Base-by-base conservation (phyloP, 2,888 invertebrate genomes). In the Entomobrya multifasciata region DNA sequence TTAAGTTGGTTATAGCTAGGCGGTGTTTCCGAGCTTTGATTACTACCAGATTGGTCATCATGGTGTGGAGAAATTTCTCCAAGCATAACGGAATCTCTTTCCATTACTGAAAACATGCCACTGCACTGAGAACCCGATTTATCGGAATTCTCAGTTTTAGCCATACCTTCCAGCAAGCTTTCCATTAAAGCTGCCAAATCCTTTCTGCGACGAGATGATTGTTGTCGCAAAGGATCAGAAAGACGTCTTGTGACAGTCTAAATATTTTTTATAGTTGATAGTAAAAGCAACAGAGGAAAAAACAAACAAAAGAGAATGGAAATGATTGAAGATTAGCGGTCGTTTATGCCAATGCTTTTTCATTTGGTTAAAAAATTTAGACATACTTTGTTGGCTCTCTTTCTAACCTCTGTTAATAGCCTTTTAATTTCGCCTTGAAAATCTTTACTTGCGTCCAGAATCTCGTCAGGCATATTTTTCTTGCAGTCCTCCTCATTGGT, bases 1-100 rank as follows among this genome's bases (percentile, higher is more conserved):
- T 97, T 97, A 8, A 97, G 93, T 92, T 96, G 96, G 91, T 95
- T 96, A 93, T 97, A 97, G 92, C 96, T 97, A 8, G 96, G 95
- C 0, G 95, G 96, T 0, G 96, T 96, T 91, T 95, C 96, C 0
- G 95, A 95, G 30, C 96, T 96, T 13, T 96, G 95, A 92, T 96
- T 96, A 92, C 96, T 95, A 91, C 96, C 96, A 13, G 91, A 88
- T 91, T 94, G 95, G 92, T 95, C 95, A 80, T 96, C 96, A 91
- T 96, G 96, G 92, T 96, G 96, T 0, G 96, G 96, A 0, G 96
- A 97, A 91, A 97, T 96, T 92, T 95, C 96, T 6, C 96, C 96
- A 13, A 97, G 93, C 95, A 97, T 96, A 25, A 96, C 95, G 0
- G 96, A 96, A 92, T 95, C 96, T 36, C 95, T 94, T 92, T 96